phyloP scores from a whole-genome alignment of 2,797 vertebrate genomes.

The Sardinella longiceps region DNA sequence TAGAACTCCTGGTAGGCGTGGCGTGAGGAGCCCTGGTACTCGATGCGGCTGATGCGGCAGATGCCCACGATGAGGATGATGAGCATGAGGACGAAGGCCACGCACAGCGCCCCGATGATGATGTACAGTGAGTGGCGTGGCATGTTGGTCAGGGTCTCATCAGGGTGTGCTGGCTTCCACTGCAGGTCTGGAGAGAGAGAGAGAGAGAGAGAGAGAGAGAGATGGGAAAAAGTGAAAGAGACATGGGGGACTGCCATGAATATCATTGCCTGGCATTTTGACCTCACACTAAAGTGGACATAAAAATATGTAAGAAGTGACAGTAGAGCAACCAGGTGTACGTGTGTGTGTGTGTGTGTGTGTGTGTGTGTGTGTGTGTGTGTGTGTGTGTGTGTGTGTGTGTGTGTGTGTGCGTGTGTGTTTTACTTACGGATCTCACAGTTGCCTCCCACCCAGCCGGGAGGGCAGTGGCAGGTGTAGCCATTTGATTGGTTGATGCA shows the following conservation, averaged over 20 bases:
- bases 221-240: neutral
- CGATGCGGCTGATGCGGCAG: conserved; percentile 98
- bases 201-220: neutral
- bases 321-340: too few species aligned
- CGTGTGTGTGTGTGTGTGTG: neutral
- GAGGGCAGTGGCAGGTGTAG: conserved; percentile 91
- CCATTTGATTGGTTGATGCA: conserved; percentile 93
- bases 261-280: neutral
- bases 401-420: neutral
- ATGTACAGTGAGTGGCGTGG: conserved; percentile 97
- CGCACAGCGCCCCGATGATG: conserved; percentile 95
- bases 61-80: conserved; percentile 98
- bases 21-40: conserved; percentile 96
- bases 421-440: conserved; percentile 95
- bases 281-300: too few species aligned
- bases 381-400: neutral
- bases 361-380: neutral
- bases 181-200: conserved; percentile 82
- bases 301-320: too few species aligned
- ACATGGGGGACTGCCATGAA: neutral
- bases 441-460: conserved; percentile 93
- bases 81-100: conserved; percentile 97
- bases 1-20: conserved; percentile 98
- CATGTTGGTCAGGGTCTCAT: conserved; percentile 93
- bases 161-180: conserved; percentile 92